Base-by-base conservation (phyloP, 2,113 vertebrate genomes). In the Pygoscelis adeliae region DNA sequence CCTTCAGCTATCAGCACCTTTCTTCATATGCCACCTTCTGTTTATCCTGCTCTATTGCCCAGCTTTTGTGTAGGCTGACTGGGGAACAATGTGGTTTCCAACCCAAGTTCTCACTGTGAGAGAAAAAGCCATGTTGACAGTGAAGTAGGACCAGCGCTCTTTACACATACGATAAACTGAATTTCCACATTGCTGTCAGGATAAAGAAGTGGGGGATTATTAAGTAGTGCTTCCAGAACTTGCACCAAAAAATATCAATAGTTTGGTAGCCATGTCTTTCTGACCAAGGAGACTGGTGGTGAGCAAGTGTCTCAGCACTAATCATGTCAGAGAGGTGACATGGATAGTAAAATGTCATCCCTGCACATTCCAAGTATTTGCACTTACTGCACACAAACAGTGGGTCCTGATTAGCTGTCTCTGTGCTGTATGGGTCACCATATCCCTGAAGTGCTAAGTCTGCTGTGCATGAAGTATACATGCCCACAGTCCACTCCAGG, bases 111-210 rank as follows among this genome's bases (percentile, higher is more conserved):
- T 89, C 22, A 42, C 30, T 59, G 15, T 46, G 7, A 50, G 9
- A 55, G 8, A 36, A 76, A 69, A 50, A 47, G 15, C 6, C 20
- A 27, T 0, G 0, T 30, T 49, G n/a, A 32, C 18, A 22, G n/a
- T 63, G 49, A 30, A 47, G 5, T 34, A n/a, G 49, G 29, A 49
- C 16, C 13, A 61, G 15, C 1, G 1, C 5, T 23, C 34, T 94
- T 83, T 52, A 47, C 15, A 62, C 10, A 6, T 46, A n/a, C 0
- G 0, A 10, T 22, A 42, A 59, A 46, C 42, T 21, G 36, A 50
- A 50, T 67, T 55, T 77, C 52, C 18, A 23, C 10, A 20, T 32
- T 67, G 8, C 21, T 58, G 10, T 56, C 42, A 34, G 47, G 27
- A 58, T 56, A 42, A 56, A 36, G 21, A 67, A 16, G 23, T 69